Base-by-base conservation (phyloP, 2,888 invertebrate species). In the Campoplex capitator region DNA sequence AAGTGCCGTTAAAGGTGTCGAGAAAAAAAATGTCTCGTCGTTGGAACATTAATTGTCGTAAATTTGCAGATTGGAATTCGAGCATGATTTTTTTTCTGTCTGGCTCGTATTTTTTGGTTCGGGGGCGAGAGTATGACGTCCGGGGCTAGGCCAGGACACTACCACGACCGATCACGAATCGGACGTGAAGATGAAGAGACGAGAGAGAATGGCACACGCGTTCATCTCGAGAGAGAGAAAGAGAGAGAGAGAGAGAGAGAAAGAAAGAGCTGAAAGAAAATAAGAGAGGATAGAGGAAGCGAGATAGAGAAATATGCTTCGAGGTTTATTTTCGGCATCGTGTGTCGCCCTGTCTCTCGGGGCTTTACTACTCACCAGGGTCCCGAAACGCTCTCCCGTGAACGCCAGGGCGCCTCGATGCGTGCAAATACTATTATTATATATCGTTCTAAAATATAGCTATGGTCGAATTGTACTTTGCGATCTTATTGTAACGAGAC, bases 311-410 rank as follows among this genome's bases (percentile, higher is more conserved):
- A 89, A 87, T 88, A 86, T 86, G 88, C 82, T 81, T 85, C 89
- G 90, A 90, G 91, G 93, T 93, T 93, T 94, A 94, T 94, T 94
- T 89, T 93, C 91, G 90, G 92, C 92, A 71, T 88, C 91, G 91
- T 88, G 89, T 89, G 90, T 90, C 88, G 91, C 90, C 88, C 89
- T 88, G 91, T 89, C 88, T 89, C 85, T 88, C 83, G 86, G 83
- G 68, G 88, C 84, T 89, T 88, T 87, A 87, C 84, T 76, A 70
- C 83, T 74, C 78, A 81, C 77, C 76, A 67, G 74, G 71, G 42
- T 23, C 58, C 38, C 71, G 62, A 54, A 74, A 78, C 65, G 71
- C 76, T 78, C 78, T 77, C 70, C 83, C 78, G 84, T 70, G 74
- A 32, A 78, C 78, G 77, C 70, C 84, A 78, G 71, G 87, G 74